phyloP scores from a whole-genome alignment of 2,888 invertebrate species.

The Vandiemenella viatica region DNA sequence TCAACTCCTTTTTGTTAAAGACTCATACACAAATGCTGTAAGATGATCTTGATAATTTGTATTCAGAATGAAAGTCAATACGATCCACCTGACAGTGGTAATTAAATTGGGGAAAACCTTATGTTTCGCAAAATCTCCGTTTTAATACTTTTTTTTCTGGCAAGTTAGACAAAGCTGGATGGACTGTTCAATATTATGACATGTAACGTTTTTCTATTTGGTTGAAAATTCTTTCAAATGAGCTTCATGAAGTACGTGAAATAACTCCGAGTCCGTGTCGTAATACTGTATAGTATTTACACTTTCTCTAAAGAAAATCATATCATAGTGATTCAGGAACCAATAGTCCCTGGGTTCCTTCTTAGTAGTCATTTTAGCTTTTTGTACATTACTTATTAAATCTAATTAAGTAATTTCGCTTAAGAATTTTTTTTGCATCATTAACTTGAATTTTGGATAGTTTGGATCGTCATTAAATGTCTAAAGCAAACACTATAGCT shows the following conservation, averaged over 20 bases:
- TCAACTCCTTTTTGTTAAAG: too few relatives aligned
- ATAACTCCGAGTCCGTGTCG: not conserved
- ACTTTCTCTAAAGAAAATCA: not conserved
- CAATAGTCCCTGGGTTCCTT: slow-evolving; percentile 1
- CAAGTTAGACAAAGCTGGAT: not conserved
- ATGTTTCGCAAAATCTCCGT: too few relatives aligned
- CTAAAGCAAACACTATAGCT: too few relatives aligned
- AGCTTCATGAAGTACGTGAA: not conserved
- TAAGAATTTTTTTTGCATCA: not conserved
- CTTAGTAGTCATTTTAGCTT: slow-evolving; percentile 1
- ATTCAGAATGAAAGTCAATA: too few relatives aligned
- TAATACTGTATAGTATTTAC: not conserved
- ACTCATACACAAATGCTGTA: too few relatives aligned
- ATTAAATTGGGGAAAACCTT: too few relatives aligned
- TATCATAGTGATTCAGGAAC: not conserved
- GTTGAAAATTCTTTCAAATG: not conserved
- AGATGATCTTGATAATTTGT: not conserved
- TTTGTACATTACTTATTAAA: slow-evolving; percentile 2
- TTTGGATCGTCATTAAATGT: too few relatives aligned
- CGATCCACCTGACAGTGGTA: too few relatives aligned
- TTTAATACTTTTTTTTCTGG: not conserved
- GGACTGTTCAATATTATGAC: too few relatives aligned
- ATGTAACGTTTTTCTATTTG: not conserved
- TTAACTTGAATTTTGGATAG: not conserved
- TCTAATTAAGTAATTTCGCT: not conserved